Evolutionary conservation across 2,113 vertebrate species (phyloP).

Genomic region (Stegastes partitus): DNA sequence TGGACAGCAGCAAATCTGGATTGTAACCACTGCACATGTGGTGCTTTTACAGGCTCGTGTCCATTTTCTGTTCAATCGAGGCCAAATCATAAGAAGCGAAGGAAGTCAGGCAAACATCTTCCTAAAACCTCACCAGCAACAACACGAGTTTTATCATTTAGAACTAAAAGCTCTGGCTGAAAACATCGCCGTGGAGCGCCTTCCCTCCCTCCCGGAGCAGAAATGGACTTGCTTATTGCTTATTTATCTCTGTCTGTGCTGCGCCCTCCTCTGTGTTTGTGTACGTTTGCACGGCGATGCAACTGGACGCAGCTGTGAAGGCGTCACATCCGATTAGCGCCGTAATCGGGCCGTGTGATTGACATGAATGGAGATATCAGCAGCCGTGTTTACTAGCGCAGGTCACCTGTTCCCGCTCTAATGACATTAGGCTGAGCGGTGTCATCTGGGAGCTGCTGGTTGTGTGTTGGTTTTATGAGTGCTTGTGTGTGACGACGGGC

Average conservation of each 20-base stretch:
- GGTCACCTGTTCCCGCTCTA: conserved; percentile 64
- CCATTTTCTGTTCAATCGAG: not conserved
- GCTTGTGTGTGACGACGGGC: not conserved
- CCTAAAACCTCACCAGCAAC: not conserved
- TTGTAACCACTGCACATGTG: not conserved
- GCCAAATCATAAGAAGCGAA: not conserved
- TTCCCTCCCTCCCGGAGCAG: not conserved
- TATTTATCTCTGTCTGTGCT: conserved; percentile 1
- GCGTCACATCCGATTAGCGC: conserved; percentile 57
- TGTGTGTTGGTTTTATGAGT: not conserved
- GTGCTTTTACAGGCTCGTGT: not conserved
- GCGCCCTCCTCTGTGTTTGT: not conserved
- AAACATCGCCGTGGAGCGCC: not conserved
- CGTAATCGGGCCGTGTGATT: conserved; percentile 63
- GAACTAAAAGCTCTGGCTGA: not conserved
- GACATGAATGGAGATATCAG: conserved; percentile 57
- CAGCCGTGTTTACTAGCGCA: conserved; percentile 61
- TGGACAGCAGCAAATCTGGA: not conserved
- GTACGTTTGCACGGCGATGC: conserved; percentile 8
- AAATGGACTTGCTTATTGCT: not conserved
- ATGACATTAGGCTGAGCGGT: conserved; percentile 55
- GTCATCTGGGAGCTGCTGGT: conserved; percentile 28
- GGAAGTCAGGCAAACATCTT: not conserved
- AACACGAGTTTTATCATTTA: not conserved
- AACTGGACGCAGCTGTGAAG: conserved; percentile 66